phyloP scores from a whole-genome alignment of 2,888 invertebrate genomes.

The Trileptium ribeirensis region DNA sequence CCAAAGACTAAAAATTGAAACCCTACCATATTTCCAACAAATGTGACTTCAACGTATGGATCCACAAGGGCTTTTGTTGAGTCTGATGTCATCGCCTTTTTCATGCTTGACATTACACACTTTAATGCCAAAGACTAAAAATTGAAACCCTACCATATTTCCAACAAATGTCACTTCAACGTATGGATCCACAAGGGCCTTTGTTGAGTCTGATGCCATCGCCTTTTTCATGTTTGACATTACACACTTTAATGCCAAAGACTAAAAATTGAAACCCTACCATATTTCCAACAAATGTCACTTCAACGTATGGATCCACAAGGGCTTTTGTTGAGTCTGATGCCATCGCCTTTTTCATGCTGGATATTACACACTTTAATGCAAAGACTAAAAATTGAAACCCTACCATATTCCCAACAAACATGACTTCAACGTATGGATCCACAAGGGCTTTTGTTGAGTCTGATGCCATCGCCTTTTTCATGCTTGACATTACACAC shows the following conservation, averaged over 20 bases:
- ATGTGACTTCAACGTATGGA: constrained; percentile 78
- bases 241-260: too few relatives aligned
- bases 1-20: too few relatives aligned
- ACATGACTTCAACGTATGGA: constrained; percentile 78
- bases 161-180: constrained; percentile 83
- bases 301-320: constrained; percentile 80
- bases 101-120: too few relatives aligned
- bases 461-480: constrained; percentile 79
- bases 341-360: constrained; percentile 78
- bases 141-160: constrained; percentile 70
- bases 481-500: constrained; percentile 82
- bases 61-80: constrained; percentile 73
- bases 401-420: constrained; percentile 78
- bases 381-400: too few relatives aligned
- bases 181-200: constrained; percentile 79
- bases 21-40: constrained; percentile 78
- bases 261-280: too few relatives aligned
- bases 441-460: constrained; percentile 73
- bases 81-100: constrained; percentile 79
- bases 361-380: too few relatives aligned
- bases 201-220: constrained; percentile 71
- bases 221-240: constrained; percentile 83
- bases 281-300: constrained; percentile 76
- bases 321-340: constrained; percentile 73
- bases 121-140: too few relatives aligned